Evolutionary conservation across 2,113 vertebrate species (phyloP), one percentile per base, ranked within the genome.

Genomic region (Brienomyrus brachyistius): DNA sequence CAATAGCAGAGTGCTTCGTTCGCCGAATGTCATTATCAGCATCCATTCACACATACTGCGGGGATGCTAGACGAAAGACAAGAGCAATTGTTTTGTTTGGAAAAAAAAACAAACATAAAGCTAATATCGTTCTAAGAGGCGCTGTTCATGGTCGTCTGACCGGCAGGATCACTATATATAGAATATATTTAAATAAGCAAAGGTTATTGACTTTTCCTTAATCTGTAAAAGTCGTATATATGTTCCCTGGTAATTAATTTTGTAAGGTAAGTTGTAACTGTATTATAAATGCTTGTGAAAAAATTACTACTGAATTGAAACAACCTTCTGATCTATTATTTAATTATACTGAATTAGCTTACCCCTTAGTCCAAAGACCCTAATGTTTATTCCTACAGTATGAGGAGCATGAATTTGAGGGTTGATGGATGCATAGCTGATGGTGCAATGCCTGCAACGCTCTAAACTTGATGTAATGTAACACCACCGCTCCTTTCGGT

Each of bases 61-160:
- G 74, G 74, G 51, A 83, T 74, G 50, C 31, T 89, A 59, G 56
- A 85, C 13, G 23, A 52, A 35, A 86, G 62, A 89, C 88, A 83
- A 50, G 82, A 84, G 35, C 40, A 5, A 89, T 82, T 54, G 77
- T 50, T 82, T 82, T 82, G 88, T 23, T 31, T 56, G 19, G 51
- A 31, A 56, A 54, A 52, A 89, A 56, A 54, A 77, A 35, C 35
- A 51, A 21, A 89, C 31, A 40, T 19, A 17, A 89, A 74, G 35
- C 17, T 51, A 89, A 89, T 40, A 54, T 17, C 54, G 27, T 31
- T 43, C 48, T 45, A 47, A 89, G 35, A 56, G 10, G 59, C 21
- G 11, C 62, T 48, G 40, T 88, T 47, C 45, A 21, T 27, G 47
- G 23, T 47, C n/a, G 17, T 35, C 19, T 62, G 21, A 3, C 45